phyloP scores from a whole-genome alignment of 2,797 vertebrate species.

The Rhinatrema bivittatum region DNA sequence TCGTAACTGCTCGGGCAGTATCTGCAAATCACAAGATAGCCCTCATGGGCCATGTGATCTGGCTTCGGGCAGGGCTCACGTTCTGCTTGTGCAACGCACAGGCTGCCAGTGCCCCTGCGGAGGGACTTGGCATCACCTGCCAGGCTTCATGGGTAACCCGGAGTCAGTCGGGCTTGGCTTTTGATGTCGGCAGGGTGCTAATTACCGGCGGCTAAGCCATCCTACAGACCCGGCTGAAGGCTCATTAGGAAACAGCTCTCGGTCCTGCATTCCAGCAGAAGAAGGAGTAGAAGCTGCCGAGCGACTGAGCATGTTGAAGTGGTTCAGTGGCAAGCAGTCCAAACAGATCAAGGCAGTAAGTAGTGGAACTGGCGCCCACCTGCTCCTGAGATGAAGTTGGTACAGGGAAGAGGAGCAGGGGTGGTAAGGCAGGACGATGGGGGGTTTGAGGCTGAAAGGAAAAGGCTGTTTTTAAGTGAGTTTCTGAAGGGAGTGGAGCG shows the following conservation, averaged over 20 bases:
- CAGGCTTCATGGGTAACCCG: conserved; percentile 5
- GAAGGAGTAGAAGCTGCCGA: conserved; percentile 11
- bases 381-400: not conserved
- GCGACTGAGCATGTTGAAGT: conserved; percentile 65
- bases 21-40: conserved; percentile 15
- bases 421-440: too few species aligned
- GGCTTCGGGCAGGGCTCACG: conserved; percentile 4
- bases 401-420: too few species aligned
- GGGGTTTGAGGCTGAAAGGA: too few species aligned
- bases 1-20: conserved; percentile 2
- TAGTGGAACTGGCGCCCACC: rapidly evolving
- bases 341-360: conserved; percentile 66
- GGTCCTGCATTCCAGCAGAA: conserved; percentile 7
- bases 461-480: too few species aligned
- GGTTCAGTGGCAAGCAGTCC: conserved; percentile 68
- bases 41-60: conserved; percentile 17
- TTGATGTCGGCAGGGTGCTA: not conserved
- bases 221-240: conserved; percentile 9
- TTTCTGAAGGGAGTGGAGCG: too few species aligned
- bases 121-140: conserved; percentile 7
- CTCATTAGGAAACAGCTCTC: conserved; percentile 4
- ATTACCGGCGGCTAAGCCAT: conserved; percentile 18
- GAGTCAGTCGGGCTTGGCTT: conserved; percentile 16
- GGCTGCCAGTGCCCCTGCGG: not conserved
- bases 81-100: conserved; percentile 10